Evolutionary conservation across 2,888 invertebrate species (phyloP).

Genomic region (Acleris literana): DNA sequence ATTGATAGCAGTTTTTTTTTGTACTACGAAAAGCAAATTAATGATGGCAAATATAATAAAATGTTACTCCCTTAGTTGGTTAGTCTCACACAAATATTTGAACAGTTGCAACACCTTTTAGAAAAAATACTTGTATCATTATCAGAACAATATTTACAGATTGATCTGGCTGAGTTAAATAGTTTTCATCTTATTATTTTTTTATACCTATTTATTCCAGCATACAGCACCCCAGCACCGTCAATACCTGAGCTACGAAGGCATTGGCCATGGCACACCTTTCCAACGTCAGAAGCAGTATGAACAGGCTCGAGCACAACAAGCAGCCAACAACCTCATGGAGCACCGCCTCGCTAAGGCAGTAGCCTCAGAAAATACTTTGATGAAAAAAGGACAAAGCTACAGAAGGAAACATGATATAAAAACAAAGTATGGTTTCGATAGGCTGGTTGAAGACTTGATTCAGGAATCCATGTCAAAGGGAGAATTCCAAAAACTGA

Average conservation of each 20-base stretch:
- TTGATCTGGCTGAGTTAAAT: too few relatives aligned
- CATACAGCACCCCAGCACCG: conserved; percentile 95
- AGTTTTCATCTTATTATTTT: background rate
- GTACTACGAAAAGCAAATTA: too few relatives aligned
- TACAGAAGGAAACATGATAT: conserved; percentile 87
- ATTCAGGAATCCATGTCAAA: conserved; percentile 95
- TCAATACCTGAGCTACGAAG: conserved; percentile 91
- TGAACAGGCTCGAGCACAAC: conserved; percentile 85
- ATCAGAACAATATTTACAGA: too few relatives aligned
- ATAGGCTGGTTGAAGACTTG: conserved; percentile 94
- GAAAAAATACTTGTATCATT: too few relatives aligned
- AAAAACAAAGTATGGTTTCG: conserved; percentile 92
- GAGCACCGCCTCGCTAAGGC: conserved; percentile 86
- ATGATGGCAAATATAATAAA: too few relatives aligned
- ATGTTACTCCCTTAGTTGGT: too few relatives aligned
- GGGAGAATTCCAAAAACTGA: conserved; percentile 94
- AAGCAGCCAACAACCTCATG: conserved; percentile 86
- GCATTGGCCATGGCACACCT: conserved; percentile 90
- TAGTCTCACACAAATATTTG: too few relatives aligned
- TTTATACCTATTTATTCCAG: conserved; percentile 57
- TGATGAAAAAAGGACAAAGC: conserved; percentile 85
- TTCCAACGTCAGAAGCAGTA: conserved; percentile 91
- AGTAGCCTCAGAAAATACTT: conserved; percentile 83
- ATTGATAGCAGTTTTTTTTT: too few relatives aligned
- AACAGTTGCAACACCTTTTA: too few relatives aligned